Evolutionary conservation across 1,140 invertebrate species (phyloP).

Genomic region (Drosophila pseudoananassae): DNA sequence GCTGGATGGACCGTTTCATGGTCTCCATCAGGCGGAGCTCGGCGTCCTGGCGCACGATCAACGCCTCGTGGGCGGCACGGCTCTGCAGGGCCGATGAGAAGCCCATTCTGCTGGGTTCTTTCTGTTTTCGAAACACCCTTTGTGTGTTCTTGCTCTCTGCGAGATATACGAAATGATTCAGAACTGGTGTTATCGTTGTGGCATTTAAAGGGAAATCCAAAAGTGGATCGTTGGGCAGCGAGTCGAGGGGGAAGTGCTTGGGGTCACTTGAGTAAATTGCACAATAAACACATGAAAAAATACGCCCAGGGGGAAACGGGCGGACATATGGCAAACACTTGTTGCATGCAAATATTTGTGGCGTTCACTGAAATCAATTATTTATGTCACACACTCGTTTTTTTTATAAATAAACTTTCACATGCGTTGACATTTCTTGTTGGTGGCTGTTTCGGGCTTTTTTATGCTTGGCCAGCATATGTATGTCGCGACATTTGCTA

Average conservation of each 20-base stretch:
- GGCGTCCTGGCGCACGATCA: conserved; percentile 94
- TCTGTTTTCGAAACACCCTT: conserved; percentile 26
- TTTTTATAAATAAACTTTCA: conserved; percentile 68
- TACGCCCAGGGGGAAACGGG: conserved; percentile 14
- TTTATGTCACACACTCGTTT: conserved; percentile 49
- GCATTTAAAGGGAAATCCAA: conserved; percentile 4
- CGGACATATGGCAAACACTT: conserved; percentile 74
- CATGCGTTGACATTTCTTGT: conserved; percentile 50
- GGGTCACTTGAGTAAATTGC: conserved; percentile 44
- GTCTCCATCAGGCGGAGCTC: conserved; percentile 95
- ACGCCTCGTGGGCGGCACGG: conserved; percentile 92
- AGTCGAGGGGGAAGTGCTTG: conserved; percentile 20
- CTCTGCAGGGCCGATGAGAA: conserved; percentile 93
- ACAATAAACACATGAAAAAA: conserved; percentile 34
- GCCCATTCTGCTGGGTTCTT: conserved; percentile 87
- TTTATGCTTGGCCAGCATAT: conserved; percentile 30
- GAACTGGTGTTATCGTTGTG: conserved; percentile 25
- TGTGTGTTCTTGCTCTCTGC: conserved; percentile 19
- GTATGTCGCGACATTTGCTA: conserved; percentile 48
- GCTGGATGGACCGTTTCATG: conserved; percentile 92
- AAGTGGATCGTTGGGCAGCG: conserved; percentile 33
- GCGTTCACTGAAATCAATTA: conserved; percentile 47
- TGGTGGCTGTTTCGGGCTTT: conserved; percentile 6
- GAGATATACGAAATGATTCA: conserved; percentile 34
- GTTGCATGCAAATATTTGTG: conserved; percentile 65